Conservation (phyloP, 37 sponge, comb jelly and placozoan genomes). For the Hormiphora californensis region DNA sequence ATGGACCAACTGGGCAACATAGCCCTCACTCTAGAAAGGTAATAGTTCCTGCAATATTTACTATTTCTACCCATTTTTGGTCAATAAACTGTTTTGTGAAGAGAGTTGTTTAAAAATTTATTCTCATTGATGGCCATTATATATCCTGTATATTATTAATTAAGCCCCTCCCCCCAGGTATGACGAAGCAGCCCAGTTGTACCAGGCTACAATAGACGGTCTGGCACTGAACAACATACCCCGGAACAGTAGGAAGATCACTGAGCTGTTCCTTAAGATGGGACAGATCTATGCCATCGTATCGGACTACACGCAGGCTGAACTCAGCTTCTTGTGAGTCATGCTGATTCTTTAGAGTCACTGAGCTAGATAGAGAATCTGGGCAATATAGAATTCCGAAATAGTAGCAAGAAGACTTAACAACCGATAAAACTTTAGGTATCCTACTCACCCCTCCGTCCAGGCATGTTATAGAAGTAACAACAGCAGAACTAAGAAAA, state of each 20-base stretch:
- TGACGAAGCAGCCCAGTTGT: background rate
- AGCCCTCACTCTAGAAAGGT: conserved; percentile 17
- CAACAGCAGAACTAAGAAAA: too few relatives aligned
- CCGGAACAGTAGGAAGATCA: background rate
- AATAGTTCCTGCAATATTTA: background rate
- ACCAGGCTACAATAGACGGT: conserved; percentile 54
- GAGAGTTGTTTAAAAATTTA: background rate
- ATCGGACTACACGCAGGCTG: conserved; percentile 14
- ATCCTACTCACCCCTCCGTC: too few relatives aligned
- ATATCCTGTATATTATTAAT: background rate
- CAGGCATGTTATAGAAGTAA: too few relatives aligned
- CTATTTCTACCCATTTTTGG: too few relatives aligned
- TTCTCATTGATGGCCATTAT: background rate
- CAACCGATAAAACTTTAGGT: too few relatives aligned
- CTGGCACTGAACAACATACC: conserved; percentile 25
- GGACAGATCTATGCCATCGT: conserved; percentile 43
- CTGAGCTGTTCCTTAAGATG: conserved; percentile 36
- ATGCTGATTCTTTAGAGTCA: too few relatives aligned
- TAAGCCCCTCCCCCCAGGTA: background rate
- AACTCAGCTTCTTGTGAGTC: conserved; percentile 26
- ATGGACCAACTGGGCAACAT: conserved; percentile 50
- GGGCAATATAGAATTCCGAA: too few relatives aligned
- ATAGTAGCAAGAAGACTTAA: too few relatives aligned
- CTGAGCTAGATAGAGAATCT: too few relatives aligned
- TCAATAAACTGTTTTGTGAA: too few relatives aligned